Evolutionary conservation across 2,113 vertebrate genomes (phyloP).

Genomic region (Sula dactylatra): DNA sequence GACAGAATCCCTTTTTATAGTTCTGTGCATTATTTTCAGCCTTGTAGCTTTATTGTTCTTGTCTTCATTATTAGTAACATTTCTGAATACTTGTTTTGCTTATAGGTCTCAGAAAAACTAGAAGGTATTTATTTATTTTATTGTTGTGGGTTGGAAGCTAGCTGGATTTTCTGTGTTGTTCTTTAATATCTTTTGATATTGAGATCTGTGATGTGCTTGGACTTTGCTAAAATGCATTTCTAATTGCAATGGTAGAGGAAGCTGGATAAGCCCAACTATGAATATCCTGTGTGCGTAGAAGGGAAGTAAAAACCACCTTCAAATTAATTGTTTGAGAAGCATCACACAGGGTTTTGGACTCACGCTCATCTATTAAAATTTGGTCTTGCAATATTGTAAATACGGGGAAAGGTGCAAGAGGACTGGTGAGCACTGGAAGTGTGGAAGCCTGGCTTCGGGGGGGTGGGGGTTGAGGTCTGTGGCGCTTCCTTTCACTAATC

Average conservation of each 20-base stretch:
- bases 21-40: not conserved
- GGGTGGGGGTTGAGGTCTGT: not conserved
- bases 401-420: not conserved
- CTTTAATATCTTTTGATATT: not conserved
- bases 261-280: not conserved
- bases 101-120: not conserved
- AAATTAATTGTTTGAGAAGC: not conserved
- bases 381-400: not conserved
- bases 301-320: not conserved
- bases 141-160: not conserved
- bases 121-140: not conserved
- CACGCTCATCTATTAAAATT: not conserved
- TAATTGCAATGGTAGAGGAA: not conserved
- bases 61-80: not conserved
- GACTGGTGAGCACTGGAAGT: not conserved
- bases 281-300: not conserved
- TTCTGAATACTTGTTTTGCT: not conserved
- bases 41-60: not conserved
- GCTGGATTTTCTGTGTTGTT: not conserved
- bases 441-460: not conserved
- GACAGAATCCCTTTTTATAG: not conserved
- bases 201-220: not conserved
- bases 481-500: fast-evolving
- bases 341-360: not conserved
- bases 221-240: not conserved